Percentiles rank a stretch among this genome's conserved stretches.
Conservation (phyloP, 1,140 invertebrate species). For the Phocides pigmalion region DNA sequence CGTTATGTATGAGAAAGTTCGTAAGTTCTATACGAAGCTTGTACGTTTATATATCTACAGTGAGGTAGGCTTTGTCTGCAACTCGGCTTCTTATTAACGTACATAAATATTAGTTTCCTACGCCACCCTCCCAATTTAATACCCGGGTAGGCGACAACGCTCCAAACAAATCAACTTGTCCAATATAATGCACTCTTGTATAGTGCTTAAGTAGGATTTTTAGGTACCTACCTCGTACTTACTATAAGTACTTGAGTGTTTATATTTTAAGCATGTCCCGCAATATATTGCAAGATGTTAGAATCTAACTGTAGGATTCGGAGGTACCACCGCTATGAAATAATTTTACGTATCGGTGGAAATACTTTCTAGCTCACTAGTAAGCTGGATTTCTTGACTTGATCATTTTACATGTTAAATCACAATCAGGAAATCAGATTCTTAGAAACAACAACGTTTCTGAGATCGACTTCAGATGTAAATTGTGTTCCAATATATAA, state of each 20-base stretch:
- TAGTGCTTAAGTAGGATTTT: slow-evolving; percentile 19
- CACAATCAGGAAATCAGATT: too few species aligned
- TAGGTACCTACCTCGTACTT: background rate
- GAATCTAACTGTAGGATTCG: too few species aligned
- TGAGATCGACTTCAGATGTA: too few species aligned
- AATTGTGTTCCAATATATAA: too few species aligned
- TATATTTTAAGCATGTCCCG: background rate
- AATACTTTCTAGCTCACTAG: too few species aligned
- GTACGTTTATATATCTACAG: slow-evolving; percentile 17
- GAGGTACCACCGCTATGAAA: too few species aligned
- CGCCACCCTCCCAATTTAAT: slow-evolving; percentile 65
- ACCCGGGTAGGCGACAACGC: slow-evolving; percentile 47
- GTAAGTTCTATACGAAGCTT: slow-evolving; percentile 23
- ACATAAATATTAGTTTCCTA: slow-evolving; percentile 73
- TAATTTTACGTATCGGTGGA: too few species aligned
- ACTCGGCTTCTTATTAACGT: slow-evolving; percentile 72
- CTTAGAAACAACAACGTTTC: too few species aligned
- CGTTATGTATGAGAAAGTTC: slow-evolving; percentile 23
- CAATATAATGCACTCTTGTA: slow-evolving; percentile 31
- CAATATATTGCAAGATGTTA: too few species aligned
- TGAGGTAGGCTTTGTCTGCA: slow-evolving; percentile 62
- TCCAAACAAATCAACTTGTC: slow-evolving; percentile 63
- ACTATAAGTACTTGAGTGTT: background rate
- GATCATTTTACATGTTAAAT: too few species aligned
- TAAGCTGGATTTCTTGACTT: too few species aligned